Percentiles rank a stretch among this genome's conserved stretches.
phyloP scores from a whole-genome alignment of 2,888 invertebrate species.

The Eledona agricola region DNA sequence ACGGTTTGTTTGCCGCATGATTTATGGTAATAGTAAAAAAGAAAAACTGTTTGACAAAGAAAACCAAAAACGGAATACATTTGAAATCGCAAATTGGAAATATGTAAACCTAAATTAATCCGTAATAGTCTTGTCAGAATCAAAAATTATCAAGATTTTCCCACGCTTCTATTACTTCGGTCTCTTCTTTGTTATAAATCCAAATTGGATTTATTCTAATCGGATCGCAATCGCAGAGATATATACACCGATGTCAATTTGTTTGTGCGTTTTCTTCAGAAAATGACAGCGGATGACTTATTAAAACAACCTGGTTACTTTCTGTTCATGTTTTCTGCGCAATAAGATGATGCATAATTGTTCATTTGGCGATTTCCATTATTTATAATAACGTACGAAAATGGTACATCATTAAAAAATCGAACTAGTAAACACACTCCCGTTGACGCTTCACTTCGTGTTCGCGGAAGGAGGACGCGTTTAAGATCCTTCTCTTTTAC shows the following conservation, averaged over 20 bases:
- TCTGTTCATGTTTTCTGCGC: constrained; percentile 16
- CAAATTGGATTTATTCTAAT: constrained; percentile 16
- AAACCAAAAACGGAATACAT: too few relatives aligned
- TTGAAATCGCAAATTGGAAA: not conserved
- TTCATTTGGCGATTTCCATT: not conserved
- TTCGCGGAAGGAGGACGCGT: constrained; percentile 27
- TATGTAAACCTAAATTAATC: too few relatives aligned
- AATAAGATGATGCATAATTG: constrained; percentile 5
- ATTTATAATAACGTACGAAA: not conserved
- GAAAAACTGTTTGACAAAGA: too few relatives aligned
- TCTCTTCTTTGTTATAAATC: constrained; percentile 23
- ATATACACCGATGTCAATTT: constrained; percentile 21
- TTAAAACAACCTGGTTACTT: constrained; percentile 13
- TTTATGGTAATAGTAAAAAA: too few relatives aligned
- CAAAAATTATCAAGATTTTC: constrained; percentile 17
- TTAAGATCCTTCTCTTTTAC: constrained; percentile 11
- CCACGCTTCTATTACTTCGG: constrained; percentile 11
- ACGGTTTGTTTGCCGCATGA: too few relatives aligned
- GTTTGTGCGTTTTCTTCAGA: constrained; percentile 9
- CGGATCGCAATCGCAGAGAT: constrained; percentile 11
- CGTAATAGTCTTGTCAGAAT: constrained; percentile 10
- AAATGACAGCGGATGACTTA: constrained; percentile 19
- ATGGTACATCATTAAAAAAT: not conserved
- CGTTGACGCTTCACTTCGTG: constrained; percentile 23
- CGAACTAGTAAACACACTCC: constrained; percentile 2